phyloP scores from a whole-genome alignment of 2,888 invertebrate species.

The Scrobipalpa atriplicella region DNA sequence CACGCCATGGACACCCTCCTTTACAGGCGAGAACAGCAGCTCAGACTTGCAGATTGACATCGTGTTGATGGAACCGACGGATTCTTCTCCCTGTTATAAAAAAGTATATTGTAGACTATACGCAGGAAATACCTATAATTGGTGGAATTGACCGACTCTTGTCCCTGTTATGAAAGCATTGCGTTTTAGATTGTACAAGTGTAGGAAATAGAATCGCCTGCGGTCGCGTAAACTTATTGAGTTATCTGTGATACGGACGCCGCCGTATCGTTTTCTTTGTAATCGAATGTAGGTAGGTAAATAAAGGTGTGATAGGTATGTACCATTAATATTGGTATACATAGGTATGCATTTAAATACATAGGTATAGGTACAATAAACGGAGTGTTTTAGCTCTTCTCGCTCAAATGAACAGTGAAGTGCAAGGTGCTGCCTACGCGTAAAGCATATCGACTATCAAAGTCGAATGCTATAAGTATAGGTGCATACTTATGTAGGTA shows the following conservation, averaged over 20 bases:
- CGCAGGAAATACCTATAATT: no score
- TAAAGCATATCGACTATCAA: not conserved
- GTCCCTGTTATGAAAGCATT: no score
- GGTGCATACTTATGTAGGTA: no score
- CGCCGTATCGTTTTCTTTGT: conserved; percentile 10
- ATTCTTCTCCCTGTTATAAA: conserved; percentile 85
- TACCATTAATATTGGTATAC: not conserved
- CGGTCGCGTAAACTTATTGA: not conserved
- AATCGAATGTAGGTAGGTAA: not conserved
- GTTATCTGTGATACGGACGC: conserved; percentile 23
- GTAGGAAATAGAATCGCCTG: not conserved
- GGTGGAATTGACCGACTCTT: no score
- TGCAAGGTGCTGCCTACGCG: not conserved
- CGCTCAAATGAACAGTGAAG: not conserved
- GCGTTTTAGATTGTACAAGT: no score
- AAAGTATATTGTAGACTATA: not conserved
- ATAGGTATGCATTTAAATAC: not conserved
- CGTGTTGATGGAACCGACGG: conserved; percentile 88
- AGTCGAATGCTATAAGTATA: no score
- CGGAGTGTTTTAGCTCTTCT: not conserved
- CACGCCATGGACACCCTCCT: conserved; percentile 88
- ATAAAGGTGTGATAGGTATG: not conserved
- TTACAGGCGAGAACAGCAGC: conserved; percentile 94
- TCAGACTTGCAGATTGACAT: conserved; percentile 97
- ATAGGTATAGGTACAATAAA: no score